Conservation (phyloP, 1,140 invertebrate genomes). For the Delia radicum region DNA sequence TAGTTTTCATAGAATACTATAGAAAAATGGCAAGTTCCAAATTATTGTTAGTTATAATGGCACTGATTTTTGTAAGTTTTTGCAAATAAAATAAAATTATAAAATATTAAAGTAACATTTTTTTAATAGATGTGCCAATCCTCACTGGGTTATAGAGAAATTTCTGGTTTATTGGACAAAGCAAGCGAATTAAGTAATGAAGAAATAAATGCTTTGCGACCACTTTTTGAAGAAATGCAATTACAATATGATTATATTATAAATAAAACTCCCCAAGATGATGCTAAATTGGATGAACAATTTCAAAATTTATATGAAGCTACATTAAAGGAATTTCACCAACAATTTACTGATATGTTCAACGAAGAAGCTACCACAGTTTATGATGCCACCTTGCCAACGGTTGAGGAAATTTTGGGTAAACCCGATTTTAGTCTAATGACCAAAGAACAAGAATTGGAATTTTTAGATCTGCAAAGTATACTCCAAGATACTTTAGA, state of each 20-base stretch:
- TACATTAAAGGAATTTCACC: neutral
- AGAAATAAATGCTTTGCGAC: conserved; percentile 39
- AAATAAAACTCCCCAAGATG: conserved; percentile 29
- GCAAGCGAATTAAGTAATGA: conserved; percentile 34
- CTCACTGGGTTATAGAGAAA: neutral
- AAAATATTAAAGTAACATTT: neutral
- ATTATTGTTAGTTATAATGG: neutral
- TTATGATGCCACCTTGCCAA: conserved; percentile 43
- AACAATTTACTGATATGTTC: neutral
- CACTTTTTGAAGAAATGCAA: conserved; percentile 42
- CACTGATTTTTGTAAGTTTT: neutral
- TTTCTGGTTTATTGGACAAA: conserved; percentile 31
- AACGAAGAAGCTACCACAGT: conserved; percentile 20
- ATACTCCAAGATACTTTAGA: conserved; percentile 44
- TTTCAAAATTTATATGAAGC: neutral
- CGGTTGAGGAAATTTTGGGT: conserved; percentile 38
- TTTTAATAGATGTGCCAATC: neutral
- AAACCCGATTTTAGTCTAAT: conserved; percentile 23
- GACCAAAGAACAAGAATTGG: conserved; percentile 32
- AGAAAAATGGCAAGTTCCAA: neutral
- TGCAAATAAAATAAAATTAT: neutral
- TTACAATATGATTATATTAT: conserved; percentile 41
- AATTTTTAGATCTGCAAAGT: conserved; percentile 38
- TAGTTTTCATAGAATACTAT: neutral
- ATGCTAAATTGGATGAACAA: conserved; percentile 29